Evolutionary conservation across 2,888 invertebrate species (phyloP).

Genomic region (Diarsia mendica): DNA sequence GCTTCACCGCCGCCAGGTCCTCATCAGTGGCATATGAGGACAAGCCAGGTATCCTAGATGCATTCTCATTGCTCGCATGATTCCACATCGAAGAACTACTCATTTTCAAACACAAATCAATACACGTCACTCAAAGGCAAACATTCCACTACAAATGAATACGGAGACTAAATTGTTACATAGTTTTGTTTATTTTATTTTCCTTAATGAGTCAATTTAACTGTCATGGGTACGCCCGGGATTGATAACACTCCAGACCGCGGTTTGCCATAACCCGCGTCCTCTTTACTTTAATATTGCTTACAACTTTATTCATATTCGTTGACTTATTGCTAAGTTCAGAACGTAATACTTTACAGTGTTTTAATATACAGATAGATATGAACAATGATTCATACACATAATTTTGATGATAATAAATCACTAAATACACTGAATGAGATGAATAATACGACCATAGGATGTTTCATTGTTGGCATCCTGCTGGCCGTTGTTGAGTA

Average conservation of each 20-base stretch:
- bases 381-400: conserved; percentile 51
- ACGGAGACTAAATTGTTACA: conserved; percentile 61
- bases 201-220: conserved; percentile 84
- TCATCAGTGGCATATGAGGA: conserved; percentile 74
- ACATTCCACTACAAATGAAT: conserved; percentile 78
- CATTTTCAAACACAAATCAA: conserved; percentile 51
- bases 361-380: conserved; percentile 39
- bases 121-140: conserved; percentile 66
- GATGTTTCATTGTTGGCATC: conserved; percentile 41
- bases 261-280: conserved; percentile 46
- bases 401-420: conserved; percentile 54
- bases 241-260: conserved; percentile 70
- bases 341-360: conserved; percentile 40
- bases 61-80: conserved; percentile 36
- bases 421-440: conserved; percentile 47
- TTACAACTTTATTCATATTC: conserved; percentile 44
- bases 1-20: conserved; percentile 79
- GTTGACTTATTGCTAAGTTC: conserved; percentile 44
- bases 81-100: conserved; percentile 42
- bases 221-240: conserved; percentile 74
- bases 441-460: conserved; percentile 42
- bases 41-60: conserved; percentile 59
- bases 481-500: conserved; percentile 55
- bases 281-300: conserved; percentile 58
- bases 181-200: conserved; percentile 75